Evolutionary conservation across 2,797 vertebrate species (phyloP).

Genomic region (Streptopelia turtur): DNA sequence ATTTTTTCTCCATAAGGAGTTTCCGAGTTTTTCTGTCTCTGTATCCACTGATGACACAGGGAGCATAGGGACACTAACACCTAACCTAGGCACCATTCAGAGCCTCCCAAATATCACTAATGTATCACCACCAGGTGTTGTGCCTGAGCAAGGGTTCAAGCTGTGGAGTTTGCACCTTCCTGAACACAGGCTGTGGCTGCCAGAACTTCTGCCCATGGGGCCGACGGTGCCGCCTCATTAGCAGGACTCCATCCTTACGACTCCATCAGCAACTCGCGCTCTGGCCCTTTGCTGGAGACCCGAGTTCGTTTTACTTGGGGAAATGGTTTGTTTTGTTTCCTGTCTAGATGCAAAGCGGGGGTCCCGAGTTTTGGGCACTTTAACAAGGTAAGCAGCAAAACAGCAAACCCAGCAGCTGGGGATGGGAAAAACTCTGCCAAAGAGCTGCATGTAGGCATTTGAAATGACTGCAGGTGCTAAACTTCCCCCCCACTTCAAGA

Average conservation of each 20-base stretch:
- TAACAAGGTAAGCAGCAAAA: not conserved
- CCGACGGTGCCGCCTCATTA: not conserved
- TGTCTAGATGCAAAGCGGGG: not conserved
- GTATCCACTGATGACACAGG: fast-evolving
- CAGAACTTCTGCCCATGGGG: not conserved
- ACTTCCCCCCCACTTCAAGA: not conserved
- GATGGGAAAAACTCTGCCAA: not conserved
- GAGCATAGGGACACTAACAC: not conserved
- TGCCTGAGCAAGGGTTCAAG: not conserved
- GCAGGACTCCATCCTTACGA: not conserved
- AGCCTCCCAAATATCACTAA: not conserved
- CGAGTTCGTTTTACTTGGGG: not conserved
- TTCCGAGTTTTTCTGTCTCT: not conserved
- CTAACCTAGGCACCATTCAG: not conserved
- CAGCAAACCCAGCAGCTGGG: not conserved
- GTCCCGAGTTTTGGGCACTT: not conserved
- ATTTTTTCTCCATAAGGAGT: not conserved
- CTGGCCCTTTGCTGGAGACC: not conserved
- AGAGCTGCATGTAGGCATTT: not conserved
- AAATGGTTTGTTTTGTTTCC: constrained; percentile 34
- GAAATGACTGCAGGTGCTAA: not conserved
- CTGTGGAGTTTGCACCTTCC: not conserved
- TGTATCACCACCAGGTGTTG: not conserved
- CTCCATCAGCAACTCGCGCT: not conserved
- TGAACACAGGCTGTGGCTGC: not conserved